Conservation (phyloP, 2,888 invertebrate species). For the Trissolcus japonicus region DNA sequence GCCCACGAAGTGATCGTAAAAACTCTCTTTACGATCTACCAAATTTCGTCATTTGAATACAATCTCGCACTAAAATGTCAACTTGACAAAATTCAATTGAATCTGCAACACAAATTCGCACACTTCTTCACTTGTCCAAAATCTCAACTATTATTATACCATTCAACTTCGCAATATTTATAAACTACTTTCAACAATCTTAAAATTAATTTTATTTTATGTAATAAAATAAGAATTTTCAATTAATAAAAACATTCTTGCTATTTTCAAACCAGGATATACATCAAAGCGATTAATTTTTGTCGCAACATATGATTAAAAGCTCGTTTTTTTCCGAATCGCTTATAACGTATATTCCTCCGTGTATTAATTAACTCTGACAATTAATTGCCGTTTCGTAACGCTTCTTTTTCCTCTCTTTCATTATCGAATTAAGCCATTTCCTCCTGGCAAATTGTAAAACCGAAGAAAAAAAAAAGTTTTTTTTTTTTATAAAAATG, state of each 20-base stretch:
- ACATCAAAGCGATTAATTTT: no score
- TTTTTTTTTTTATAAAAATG: no score
- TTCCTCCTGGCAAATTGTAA: neutral
- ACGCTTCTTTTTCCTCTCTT: slow-evolving; percentile 4
- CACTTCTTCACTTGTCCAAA: neutral
- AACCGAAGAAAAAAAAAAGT: neutral
- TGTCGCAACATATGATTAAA: slow-evolving; percentile 12
- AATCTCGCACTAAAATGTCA: neutral
- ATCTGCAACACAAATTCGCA: no score
- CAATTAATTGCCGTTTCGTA: slow-evolving; percentile 28
- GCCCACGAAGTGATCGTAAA: slow-evolving; percentile 36
- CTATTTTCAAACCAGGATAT: no score
- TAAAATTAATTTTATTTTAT: no score
- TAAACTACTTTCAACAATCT: no score
- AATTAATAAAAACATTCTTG: no score
- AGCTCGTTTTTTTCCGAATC: slow-evolving; percentile 5
- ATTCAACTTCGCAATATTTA: no score
- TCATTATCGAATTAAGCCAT: slow-evolving; percentile 10
- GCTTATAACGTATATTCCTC: neutral
- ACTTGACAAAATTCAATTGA: no score
- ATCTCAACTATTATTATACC: no score
- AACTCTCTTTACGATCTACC: slow-evolving; percentile 5
- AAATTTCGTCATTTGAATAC: slow-evolving; percentile 8
- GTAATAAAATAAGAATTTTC: no score
- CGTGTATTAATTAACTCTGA: slow-evolving; percentile 29